These are phyloP conservation scores for Tetrapedia diversipes DNA, from an alignment of 2,888 invertebrate genomes.

Conservation along the genomic window DNA sequence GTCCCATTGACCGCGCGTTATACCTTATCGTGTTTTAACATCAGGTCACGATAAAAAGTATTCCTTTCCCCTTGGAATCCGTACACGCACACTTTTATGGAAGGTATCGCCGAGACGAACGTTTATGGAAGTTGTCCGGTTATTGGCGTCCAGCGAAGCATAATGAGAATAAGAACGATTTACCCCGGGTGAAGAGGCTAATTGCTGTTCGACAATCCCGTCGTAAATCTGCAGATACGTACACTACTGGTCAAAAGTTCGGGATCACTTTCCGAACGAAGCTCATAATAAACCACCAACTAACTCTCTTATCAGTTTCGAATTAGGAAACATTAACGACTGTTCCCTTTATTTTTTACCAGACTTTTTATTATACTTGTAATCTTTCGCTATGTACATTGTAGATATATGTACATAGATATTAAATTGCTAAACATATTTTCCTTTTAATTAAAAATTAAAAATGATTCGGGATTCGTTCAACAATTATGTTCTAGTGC, in stretches of 20 bases:
- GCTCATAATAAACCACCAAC: too few relatives aligned
- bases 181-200: slow-evolving; percentile 30
- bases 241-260: neutral
- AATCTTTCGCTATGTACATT: too few relatives aligned
- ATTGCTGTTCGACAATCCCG: slow-evolving; percentile 36
- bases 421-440: too few relatives aligned
- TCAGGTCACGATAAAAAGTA: slow-evolving; percentile 14
- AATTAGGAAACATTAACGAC: too few relatives aligned
- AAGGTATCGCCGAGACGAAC: neutral
- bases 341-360: too few relatives aligned
- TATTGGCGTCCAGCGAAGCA: slow-evolving; percentile 10
- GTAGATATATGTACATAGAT: too few relatives aligned
- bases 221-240: slow-evolving; percentile 35
- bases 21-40: slow-evolving; percentile 19
- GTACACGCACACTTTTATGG: neutral
- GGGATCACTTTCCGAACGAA: too few relatives aligned
- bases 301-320: too few relatives aligned
- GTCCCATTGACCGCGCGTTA: slow-evolving; percentile 4
- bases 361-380: too few relatives aligned
- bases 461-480: too few relatives aligned
- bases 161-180: slow-evolving; percentile 45
- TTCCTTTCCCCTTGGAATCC: neutral
- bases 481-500: too few relatives aligned
- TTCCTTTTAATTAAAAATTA: too few relatives aligned
- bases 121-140: slow-evolving; percentile 8